Evolutionary conservation across 1,140 invertebrate genomes (phyloP).

Genomic region (Oedothorax gibbosus): DNA sequence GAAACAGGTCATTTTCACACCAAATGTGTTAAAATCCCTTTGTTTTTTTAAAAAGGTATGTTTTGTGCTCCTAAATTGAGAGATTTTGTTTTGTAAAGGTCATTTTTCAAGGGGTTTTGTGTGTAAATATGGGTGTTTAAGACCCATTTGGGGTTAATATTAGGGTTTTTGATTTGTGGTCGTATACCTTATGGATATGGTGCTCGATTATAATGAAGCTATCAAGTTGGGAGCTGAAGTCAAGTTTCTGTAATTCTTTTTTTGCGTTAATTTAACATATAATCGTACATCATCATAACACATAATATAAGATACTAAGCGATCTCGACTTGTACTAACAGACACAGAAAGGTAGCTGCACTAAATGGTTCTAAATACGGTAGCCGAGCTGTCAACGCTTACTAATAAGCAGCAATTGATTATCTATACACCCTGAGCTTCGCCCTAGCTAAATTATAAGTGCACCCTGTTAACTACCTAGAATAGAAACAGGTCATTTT

Average conservation of each 20-base stretch:
- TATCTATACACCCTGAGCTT: no score
- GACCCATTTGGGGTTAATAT: no score
- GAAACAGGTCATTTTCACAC: constrained; percentile 14
- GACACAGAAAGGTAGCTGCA: background rate
- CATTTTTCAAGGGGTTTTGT: constrained; percentile 25
- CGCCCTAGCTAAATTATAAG: constrained; percentile 9
- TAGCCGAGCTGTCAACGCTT: constrained; percentile 41
- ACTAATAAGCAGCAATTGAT: constrained; percentile 50
- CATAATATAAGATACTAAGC: no score
- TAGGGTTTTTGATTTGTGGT: no score
- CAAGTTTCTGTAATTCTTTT: no score
- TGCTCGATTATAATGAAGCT: no score
- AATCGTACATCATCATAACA: no score
- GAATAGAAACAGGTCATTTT: background rate
- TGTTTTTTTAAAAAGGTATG: constrained; percentile 17
- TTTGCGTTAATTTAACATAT: no score
- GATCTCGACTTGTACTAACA: no score
- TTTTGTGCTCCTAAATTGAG: constrained; percentile 10
- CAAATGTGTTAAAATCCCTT: constrained; percentile 7
- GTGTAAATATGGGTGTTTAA: constrained; percentile 11
- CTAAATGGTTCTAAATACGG: constrained; percentile 41
- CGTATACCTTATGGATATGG: no score
- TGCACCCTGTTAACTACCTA: background rate
- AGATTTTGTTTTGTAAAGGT: constrained; percentile 11
- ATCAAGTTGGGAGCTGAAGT: no score